Evolutionary conservation across 2,888 invertebrate genomes (phyloP).

Genomic region (Sycophila texana): DNA sequence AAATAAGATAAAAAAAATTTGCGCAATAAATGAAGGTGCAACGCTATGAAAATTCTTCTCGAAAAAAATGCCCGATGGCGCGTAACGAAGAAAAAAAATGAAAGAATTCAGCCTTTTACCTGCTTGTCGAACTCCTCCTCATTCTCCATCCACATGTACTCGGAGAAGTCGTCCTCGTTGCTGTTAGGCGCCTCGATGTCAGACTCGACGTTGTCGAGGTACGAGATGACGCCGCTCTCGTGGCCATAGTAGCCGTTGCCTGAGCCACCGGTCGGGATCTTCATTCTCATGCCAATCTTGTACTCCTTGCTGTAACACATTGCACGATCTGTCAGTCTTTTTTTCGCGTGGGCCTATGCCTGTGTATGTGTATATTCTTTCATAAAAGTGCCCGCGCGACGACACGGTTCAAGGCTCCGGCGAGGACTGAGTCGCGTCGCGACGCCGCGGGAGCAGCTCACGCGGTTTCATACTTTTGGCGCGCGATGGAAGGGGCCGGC

Average conservation of each 20-base stretch:
- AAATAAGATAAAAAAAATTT: no score
- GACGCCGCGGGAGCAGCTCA: no score
- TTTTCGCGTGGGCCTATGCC: no score
- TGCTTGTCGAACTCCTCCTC: constrained; percentile 95
- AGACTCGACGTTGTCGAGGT: constrained; percentile 67
- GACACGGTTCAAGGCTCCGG: no score
- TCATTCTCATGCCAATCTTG: constrained; percentile 68
- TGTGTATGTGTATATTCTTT: no score
- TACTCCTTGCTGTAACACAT: constrained; percentile 43
- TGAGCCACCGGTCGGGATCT: constrained; percentile 73
- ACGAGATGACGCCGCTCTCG: constrained; percentile 71
- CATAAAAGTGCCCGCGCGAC: no score
- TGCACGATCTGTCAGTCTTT: not conserved
- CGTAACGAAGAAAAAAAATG: not conserved
- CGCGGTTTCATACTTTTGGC: not conserved
- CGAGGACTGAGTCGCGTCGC: no score
- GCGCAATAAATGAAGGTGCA: no score
- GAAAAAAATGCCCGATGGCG: no score
- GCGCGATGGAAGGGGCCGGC: constrained; percentile 19
- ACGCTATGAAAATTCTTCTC: no score
- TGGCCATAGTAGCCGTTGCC: constrained; percentile 75
- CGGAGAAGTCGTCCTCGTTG: constrained; percentile 86
- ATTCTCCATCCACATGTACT: constrained; percentile 96
- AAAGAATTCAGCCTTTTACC: constrained; percentile 76
- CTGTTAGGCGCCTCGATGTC: constrained; percentile 75